Conservation (phyloP, 30 jellyfish, hydroid and myxozoan species). For the Mastigias papua region DNA sequence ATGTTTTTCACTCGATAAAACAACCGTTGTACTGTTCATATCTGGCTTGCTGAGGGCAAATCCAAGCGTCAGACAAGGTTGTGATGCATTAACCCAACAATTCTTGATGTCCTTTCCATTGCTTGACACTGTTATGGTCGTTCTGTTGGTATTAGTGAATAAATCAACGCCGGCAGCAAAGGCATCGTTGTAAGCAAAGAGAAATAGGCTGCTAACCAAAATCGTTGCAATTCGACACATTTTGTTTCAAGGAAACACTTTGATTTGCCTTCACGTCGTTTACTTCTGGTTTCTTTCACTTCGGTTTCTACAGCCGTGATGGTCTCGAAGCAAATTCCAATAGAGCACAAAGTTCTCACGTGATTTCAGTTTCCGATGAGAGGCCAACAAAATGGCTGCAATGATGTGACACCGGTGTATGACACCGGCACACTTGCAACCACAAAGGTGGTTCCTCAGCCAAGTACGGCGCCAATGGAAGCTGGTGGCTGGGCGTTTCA, state of each 20-base stretch:
- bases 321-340: no score
- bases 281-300: not conserved
- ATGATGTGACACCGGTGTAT: no score
- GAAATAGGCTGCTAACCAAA: not conserved
- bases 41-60: constrained; percentile 37
- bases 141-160: not conserved
- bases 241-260: not conserved
- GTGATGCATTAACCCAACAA: constrained; percentile 26
- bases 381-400: no score
- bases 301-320: no score
- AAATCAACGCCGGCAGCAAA: not conserved
- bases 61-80: constrained; percentile 67
- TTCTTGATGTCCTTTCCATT: constrained; percentile 7
- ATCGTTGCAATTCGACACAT: not conserved
- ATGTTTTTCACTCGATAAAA: constrained; percentile 34
- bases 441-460: no score
- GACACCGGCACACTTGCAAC: no score
- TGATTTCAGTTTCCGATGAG: no score
- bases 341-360: no score
- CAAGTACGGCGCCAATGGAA: no score
- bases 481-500: no score
- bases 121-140: constrained; percentile 1
- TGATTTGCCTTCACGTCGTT: not conserved
- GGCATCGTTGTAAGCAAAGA: not conserved
- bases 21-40: constrained; percentile 28